A percentile compares a stretch with the other conserved stretches of the same genome.
These are phyloP conservation scores for Aurelia aurita DNA, from an alignment of 30 jellyfish, hydroid and myxozoan genomes.

Conservation along the genomic window DNA sequence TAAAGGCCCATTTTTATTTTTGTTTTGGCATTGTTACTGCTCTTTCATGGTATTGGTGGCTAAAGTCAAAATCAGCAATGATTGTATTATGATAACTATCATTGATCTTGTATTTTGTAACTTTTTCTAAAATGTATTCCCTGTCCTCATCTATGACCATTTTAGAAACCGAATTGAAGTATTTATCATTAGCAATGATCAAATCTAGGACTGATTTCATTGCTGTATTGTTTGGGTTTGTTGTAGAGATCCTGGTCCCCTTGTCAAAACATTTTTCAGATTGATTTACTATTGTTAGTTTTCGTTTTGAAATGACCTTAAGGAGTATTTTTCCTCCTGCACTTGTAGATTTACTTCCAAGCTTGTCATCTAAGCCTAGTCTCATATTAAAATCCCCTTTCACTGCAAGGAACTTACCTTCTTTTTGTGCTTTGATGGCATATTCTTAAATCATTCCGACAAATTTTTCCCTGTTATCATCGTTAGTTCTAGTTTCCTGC, in stretches of 20 bases:
- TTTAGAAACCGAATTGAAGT: neutral
- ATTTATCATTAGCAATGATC: constrained; percentile 4
- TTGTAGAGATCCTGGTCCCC: constrained; percentile 2
- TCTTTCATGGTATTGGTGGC: constrained; percentile 1
- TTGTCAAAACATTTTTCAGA: constrained; percentile 3
- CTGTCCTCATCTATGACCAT: constrained; percentile 42
- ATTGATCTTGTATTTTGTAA: constrained; percentile 9
- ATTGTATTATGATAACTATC: constrained; percentile 26
- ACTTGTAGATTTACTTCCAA: neutral
- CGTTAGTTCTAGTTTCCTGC: neutral
- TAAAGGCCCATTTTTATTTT: neutral
- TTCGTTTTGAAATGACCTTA: neutral
- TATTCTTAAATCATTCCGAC: neutral
- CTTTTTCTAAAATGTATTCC: constrained; percentile 21
- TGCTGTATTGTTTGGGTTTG: neutral
- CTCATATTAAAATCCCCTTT: neutral
- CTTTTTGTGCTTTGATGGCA: constrained; percentile 5
- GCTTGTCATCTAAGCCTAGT: neutral
- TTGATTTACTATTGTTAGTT: neutral
- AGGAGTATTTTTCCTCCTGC: constrained; percentile 4
- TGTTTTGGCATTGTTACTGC: neutral
- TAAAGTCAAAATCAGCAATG: constrained; percentile 15
- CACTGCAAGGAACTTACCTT: constrained; percentile 1
- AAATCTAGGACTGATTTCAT: constrained; percentile 2
- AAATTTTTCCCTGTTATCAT: constrained; percentile 1